Evolutionary conservation across 2,113 vertebrate genomes (phyloP).

Genomic region (Anhinga rufa): DNA sequence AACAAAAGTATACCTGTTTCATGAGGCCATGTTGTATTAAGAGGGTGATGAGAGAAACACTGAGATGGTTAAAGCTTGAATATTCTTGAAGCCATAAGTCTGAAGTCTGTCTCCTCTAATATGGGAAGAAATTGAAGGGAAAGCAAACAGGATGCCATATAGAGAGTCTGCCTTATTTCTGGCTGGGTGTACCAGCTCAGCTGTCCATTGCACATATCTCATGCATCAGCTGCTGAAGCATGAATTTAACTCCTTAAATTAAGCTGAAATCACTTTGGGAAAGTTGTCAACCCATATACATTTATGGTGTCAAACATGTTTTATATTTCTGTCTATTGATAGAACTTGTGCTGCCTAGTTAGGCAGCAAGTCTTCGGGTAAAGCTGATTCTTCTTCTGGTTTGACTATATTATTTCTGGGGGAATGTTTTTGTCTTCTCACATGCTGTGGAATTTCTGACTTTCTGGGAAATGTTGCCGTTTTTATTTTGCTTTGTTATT

Average conservation of each 20-base stretch:
- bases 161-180: background rate
- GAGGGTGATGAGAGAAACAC: background rate
- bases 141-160: background rate
- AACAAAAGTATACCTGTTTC: background rate
- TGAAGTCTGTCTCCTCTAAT: background rate
- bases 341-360: background rate
- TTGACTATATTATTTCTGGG: background rate
- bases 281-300: rapidly evolving
- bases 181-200: background rate
- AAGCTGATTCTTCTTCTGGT: background rate
- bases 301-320: background rate
- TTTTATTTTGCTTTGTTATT: background rate
- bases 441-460: background rate
- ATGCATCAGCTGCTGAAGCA: background rate
- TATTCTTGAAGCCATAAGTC: background rate
- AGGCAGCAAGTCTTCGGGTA: background rate
- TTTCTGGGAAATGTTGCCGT: background rate
- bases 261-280: background rate
- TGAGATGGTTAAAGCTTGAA: background rate
- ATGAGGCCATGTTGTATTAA: background rate
- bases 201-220: background rate
- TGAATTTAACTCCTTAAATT: background rate
- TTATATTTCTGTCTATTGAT: background rate
- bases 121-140: background rate
- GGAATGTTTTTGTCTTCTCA: background rate